A percentile compares a stretch with the other conserved stretches of the same genome.
These are phyloP conservation scores for Venturia canescens DNA, from an alignment of 1,140 invertebrate species.

Conservation along the genomic window DNA sequence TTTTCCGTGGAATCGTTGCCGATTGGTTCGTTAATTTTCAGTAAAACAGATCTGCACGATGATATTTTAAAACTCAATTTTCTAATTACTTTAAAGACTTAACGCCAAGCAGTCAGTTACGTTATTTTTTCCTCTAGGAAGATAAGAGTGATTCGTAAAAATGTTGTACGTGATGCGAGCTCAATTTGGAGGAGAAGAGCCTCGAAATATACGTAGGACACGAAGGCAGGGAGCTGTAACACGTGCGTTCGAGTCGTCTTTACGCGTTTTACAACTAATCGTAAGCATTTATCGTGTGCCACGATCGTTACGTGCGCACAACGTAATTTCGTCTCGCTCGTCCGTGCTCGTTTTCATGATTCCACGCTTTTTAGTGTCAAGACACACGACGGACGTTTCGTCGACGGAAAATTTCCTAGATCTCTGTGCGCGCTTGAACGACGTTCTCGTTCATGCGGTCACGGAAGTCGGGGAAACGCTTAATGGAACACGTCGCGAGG, in stretches of 20 bases:
- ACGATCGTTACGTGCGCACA: neutral
- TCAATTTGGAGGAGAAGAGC: neutral
- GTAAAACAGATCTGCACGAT: no score
- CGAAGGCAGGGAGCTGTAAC: neutral
- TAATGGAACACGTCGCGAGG: conserved; percentile 1
- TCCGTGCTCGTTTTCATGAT: neutral
- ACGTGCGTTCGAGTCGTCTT: neutral
- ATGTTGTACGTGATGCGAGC: neutral
- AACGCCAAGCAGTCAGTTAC: neutral
- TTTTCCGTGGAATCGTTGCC: no score
- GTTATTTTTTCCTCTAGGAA: neutral
- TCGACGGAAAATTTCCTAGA: conserved; percentile 1
- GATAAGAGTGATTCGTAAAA: neutral
- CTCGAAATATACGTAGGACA: neutral
- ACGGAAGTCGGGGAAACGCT: neutral
- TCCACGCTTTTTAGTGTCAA: neutral
- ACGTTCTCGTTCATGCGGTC: neutral
- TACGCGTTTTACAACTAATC: conserved; percentile 27
- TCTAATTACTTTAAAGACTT: no score
- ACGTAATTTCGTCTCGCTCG: conserved; percentile 17
- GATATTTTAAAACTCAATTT: no score
- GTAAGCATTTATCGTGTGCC: conserved; percentile 3
- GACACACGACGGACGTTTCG: neutral
- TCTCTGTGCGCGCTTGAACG: neutral
- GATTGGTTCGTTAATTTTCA: no score